A percentile compares a stretch with the other conserved stretches of the same genome.
These are phyloP conservation scores for Mola mola DNA, from an alignment of 2,113 vertebrate species.

Conservation along the genomic window DNA sequence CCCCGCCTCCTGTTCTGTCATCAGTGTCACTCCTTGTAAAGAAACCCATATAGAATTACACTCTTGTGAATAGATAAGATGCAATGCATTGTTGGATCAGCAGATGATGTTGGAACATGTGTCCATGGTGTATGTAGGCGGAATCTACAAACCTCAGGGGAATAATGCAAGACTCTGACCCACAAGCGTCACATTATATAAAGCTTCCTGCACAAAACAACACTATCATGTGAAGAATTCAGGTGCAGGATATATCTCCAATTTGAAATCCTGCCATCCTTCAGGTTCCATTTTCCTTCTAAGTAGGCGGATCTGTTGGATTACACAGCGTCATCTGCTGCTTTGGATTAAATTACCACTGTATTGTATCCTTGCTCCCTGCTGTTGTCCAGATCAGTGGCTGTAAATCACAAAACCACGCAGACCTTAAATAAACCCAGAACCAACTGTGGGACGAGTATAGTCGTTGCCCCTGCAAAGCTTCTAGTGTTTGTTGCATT, in stretches of 20 bases:
- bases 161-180: slow-evolving; percentile 28
- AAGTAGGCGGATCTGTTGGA: slow-evolving; percentile 43
- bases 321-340: slow-evolving; percentile 47
- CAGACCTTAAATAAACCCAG: slow-evolving; percentile 58
- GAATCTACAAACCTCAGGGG: slow-evolving; percentile 30
- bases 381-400: slow-evolving; percentile 37
- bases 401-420: slow-evolving; percentile 45
- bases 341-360: slow-evolving; percentile 50
- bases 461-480: slow-evolving; percentile 33
- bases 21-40: slow-evolving; percentile 22
- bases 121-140: slow-evolving; percentile 12
- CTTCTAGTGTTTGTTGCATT: slow-evolving; percentile 55
- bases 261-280: slow-evolving; percentile 25
- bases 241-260: not conserved
- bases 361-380: slow-evolving; percentile 23
- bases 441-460: slow-evolving; percentile 40
- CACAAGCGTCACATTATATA: slow-evolving; percentile 23
- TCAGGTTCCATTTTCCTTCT: slow-evolving; percentile 32
- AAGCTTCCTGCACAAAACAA: slow-evolving; percentile 25
- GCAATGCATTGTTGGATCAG: slow-evolving; percentile 20
- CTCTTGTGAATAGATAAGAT: slow-evolving; percentile 13
- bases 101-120: slow-evolving; percentile 17
- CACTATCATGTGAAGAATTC: slow-evolving; percentile 21
- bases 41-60: slow-evolving; percentile 11
- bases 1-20: slow-evolving; percentile 28